These are phyloP conservation scores for Rostratula benghalensis DNA, from an alignment of 2,113 vertebrate genomes.

Conservation along the genomic window DNA sequence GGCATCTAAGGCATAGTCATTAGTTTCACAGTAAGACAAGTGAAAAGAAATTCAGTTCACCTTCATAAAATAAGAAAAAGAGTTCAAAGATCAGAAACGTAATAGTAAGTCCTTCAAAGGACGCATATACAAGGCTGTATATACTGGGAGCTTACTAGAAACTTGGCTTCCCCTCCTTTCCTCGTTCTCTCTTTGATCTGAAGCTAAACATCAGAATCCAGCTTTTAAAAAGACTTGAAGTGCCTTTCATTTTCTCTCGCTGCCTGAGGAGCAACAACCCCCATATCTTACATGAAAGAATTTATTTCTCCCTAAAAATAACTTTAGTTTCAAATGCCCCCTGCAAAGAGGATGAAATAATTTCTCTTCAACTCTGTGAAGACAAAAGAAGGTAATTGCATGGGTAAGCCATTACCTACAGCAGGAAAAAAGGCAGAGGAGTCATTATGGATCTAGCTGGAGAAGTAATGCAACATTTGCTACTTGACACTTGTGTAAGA, in stretches of 20 bases:
- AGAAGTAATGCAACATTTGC: constrained; percentile 33
- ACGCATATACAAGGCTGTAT: not conserved
- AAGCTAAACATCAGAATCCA: constrained; percentile 75
- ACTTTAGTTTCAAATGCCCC: constrained; percentile 72
- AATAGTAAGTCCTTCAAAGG: constrained; percentile 69
- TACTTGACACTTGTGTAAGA: constrained; percentile 14
- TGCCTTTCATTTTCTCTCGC: constrained; percentile 75
- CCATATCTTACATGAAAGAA: constrained; percentile 70
- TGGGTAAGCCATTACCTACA: constrained; percentile 73
- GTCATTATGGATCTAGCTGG: constrained; percentile 19
- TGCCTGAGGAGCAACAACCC: constrained; percentile 73
- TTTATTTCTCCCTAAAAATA: constrained; percentile 77
- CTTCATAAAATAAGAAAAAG: constrained; percentile 47
- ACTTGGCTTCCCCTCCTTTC: constrained; percentile 45
- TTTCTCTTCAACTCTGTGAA: constrained; percentile 72
- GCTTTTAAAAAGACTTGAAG: constrained; percentile 76
- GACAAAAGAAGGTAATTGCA: constrained; percentile 78
- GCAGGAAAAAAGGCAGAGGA: not conserved
- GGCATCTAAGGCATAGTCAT: constrained; percentile 34
- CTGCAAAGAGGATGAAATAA: constrained; percentile 75
- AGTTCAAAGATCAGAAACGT: constrained; percentile 73
- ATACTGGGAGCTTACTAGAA: constrained; percentile 38
- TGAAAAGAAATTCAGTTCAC: constrained; percentile 30
- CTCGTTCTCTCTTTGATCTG: constrained; percentile 72
- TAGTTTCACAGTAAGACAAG: constrained; percentile 52